A percentile compares a stretch with the other conserved stretches of the same genome.
Conservation (phyloP, 1,140 invertebrate species). For the Rhyacophila brunnea region DNA sequence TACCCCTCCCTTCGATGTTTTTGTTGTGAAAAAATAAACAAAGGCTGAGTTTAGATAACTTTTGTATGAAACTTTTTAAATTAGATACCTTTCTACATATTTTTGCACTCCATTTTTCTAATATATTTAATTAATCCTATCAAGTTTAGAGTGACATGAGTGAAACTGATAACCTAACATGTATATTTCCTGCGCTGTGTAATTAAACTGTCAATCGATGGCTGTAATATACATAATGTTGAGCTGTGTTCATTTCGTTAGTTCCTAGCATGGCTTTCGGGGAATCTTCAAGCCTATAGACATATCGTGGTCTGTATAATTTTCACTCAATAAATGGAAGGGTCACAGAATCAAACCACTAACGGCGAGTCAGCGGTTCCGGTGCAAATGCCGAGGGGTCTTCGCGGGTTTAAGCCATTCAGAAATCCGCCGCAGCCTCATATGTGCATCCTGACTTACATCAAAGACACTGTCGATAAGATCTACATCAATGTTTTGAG, state of each 20-base stretch:
- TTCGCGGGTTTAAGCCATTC: conserved; percentile 42
- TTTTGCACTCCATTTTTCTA: conserved; percentile 1
- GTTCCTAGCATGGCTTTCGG: too few species aligned
- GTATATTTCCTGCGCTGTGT: too few species aligned
- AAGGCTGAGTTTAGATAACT: neutral
- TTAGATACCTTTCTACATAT: neutral
- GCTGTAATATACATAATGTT: too few species aligned
- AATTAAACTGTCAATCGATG: too few species aligned
- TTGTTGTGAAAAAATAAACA: conserved; percentile 1
- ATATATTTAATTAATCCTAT: neutral
- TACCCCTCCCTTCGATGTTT: conserved; percentile 1
- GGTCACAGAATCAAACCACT: conserved; percentile 12
- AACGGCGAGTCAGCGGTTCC: conserved; percentile 5
- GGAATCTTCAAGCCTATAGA: too few species aligned
- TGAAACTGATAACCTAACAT: too few species aligned
- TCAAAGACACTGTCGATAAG: conserved; percentile 56
- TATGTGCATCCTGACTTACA: conserved; percentile 70
- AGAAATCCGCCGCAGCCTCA: conserved; percentile 72
- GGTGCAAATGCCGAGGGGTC: conserved; percentile 2
- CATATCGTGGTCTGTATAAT: neutral
- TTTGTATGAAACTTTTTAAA: too few species aligned
- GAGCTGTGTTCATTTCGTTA: too few species aligned
- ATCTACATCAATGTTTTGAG: conserved; percentile 69
- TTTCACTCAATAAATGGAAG: conserved; percentile 11
- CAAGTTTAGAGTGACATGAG: too few species aligned